These are phyloP conservation scores for Sylvia atricapilla DNA, from an alignment of 2,113 vertebrate genomes.

Conservation along the genomic window DNA sequence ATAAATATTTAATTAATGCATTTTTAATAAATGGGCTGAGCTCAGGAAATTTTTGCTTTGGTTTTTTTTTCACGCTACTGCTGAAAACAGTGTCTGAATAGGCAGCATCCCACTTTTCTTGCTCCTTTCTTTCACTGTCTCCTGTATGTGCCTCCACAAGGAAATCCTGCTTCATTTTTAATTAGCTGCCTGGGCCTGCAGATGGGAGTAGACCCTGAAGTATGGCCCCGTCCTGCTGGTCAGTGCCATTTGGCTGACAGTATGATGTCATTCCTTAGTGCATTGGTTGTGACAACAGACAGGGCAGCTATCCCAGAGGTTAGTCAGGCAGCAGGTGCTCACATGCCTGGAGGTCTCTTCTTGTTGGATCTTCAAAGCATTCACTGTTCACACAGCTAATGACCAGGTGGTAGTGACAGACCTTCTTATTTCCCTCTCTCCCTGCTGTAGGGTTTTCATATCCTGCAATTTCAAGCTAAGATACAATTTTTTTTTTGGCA, in stretches of 20 bases:
- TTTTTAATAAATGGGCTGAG: conserved; percentile 8
- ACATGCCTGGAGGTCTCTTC: background rate
- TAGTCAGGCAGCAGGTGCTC: conserved; percentile 32
- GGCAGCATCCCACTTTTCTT: background rate
- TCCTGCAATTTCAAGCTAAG: conserved; percentile 1
- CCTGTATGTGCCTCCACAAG: background rate
- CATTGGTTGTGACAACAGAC: background rate
- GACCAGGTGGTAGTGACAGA: conserved; percentile 50
- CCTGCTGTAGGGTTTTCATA: background rate
- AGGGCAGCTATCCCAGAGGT: background rate
- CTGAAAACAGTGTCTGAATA: background rate
- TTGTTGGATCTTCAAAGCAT: background rate
- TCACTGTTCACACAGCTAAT: background rate
- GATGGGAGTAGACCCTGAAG: background rate
- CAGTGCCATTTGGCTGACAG: conserved; percentile 27
- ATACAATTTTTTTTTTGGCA: background rate
- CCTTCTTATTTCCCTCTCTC: background rate
- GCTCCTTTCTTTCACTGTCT: background rate
- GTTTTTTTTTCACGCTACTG: background rate
- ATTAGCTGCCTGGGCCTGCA: background rate
- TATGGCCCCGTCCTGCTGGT: background rate
- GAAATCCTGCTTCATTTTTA: background rate
- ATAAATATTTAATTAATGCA: conserved; percentile 24
- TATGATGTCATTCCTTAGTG: conserved; percentile 16
- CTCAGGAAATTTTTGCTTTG: background rate